Base-by-base conservation (phyloP, 2,888 invertebrate genomes). In the Meghimatium bilineatum region DNA sequence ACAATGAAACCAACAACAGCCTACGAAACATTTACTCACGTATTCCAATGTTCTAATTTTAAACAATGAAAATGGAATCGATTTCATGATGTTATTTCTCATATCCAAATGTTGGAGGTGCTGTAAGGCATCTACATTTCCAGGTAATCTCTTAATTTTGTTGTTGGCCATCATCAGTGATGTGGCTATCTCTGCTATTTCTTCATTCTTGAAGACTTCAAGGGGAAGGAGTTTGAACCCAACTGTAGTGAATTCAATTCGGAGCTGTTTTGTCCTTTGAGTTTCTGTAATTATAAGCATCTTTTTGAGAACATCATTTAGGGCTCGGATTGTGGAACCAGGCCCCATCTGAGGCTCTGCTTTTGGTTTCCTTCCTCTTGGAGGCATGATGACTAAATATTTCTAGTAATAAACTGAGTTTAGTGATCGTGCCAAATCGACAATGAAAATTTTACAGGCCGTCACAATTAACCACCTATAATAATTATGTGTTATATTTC, bases 131-230 rank as follows among this genome's bases (percentile, higher is more conserved):
- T 90, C 88, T 14, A 93, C 87, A 66, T 89, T 88, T 34, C 89
- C 90, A 5, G 93, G 92, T 5, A 93, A 80, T 82, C 93, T 93
- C 87, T 92, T 93, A 38, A 93, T 86, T 26, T 90, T 87, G 87
- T 93, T 93, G 85, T 91, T 92, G 60, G 91, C 90, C 10, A 90
- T 91, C 38, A 90, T 89, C 20, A 93, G 86, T 32, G 84, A 86
- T 0, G 84, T 89, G n/a, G 91, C 88, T 71, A 89, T 87, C 36
- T 79, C 85, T 80, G 87, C 87, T 14, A 90, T 86, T 76, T 90
- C 92, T 83, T 93, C 93, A 86, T 93, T 93, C 83, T 91, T 89
- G 87, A 88, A 93, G 56, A 93, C 88, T 81, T 93, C 92, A 10
- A 87, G 80, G 17, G 92, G 92, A 14, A 90, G 85, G 0, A 85